A percentile compares a stretch with the other conserved stretches of the same genome.
These are phyloP conservation scores for Xyrauchen texanus DNA, from an alignment of 2,113 vertebrate species.

Conservation along the genomic window DNA sequence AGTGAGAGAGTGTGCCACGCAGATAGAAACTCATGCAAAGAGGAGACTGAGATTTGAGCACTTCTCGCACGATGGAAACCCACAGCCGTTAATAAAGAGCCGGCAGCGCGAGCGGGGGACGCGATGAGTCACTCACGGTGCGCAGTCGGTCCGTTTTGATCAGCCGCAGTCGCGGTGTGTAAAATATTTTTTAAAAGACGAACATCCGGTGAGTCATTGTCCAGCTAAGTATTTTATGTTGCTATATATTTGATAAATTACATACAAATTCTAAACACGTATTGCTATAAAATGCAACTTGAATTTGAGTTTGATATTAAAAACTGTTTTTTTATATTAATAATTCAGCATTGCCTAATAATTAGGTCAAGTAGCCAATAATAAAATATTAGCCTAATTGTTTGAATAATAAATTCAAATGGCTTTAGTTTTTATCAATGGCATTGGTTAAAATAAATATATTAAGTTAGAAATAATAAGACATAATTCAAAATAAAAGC, in stretches of 20 bases:
- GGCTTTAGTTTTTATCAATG: too few species aligned
- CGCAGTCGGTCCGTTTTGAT: conserved; percentile 37
- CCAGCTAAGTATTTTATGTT: not conserved
- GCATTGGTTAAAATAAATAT: too few species aligned
- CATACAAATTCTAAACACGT: not conserved
- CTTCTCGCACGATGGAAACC: not conserved
- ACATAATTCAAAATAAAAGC: too few species aligned
- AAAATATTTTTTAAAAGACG: conserved; percentile 37
- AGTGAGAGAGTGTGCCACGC: conserved; percentile 1
- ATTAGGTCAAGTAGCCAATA: too few species aligned
- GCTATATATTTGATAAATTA: not conserved
- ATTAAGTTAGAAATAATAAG: too few species aligned
- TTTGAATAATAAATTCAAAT: too few species aligned
- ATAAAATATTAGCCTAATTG: too few species aligned
- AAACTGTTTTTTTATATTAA: too few species aligned
- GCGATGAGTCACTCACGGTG: conserved; percentile 47
- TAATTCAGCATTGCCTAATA: too few species aligned
- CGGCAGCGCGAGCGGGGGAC: conserved; percentile 28
- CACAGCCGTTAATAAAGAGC: conserved; percentile 9
- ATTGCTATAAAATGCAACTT: not conserved
- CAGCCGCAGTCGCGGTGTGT: conserved; percentile 28
- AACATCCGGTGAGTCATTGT: conserved; percentile 48
- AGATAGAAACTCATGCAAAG: conserved; percentile 1
- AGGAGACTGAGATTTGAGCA: not conserved
- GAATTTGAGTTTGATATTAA: not conserved